Evolutionary conservation across 2,888 invertebrate genomes (phyloP).

Genomic region (Drosophila parthenogenetica): DNA sequence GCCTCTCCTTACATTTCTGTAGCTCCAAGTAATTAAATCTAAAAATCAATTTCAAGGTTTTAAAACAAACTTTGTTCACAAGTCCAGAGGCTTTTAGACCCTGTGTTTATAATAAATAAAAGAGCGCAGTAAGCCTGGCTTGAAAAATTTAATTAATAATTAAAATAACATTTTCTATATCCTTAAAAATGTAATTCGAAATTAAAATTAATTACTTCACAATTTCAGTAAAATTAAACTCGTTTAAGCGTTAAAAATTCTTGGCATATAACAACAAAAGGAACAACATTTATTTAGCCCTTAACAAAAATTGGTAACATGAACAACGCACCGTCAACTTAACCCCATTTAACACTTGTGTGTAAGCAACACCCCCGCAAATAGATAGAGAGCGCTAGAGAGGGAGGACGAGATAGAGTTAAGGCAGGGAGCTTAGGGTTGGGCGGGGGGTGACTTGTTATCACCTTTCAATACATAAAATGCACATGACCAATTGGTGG

Average conservation of each 20-base stretch:
- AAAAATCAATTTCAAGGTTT: conserved; percentile 24
- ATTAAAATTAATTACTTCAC: no score
- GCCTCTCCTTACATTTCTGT: conserved; percentile 13
- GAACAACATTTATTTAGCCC: conserved; percentile 11
- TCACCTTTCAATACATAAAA: conserved; percentile 77
- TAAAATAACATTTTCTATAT: no score
- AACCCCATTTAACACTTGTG: conserved; percentile 76
- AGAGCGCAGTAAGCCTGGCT: no score
- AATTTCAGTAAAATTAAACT: no score
- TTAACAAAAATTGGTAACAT: conserved; percentile 51
- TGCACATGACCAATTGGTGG: conserved; percentile 68
- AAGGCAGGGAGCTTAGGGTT: background rate
- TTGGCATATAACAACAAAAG: conserved; percentile 29
- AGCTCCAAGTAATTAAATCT: conserved; percentile 15
- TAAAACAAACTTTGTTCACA: background rate
- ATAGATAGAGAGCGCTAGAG: background rate
- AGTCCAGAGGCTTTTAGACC: background rate
- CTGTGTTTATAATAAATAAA: no score
- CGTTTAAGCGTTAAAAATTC: conserved; percentile 25
- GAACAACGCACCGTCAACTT: conserved; percentile 58
- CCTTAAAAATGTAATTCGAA: no score
- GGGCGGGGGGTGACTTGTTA: conserved; percentile 60
- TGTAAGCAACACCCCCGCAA: conserved; percentile 44
- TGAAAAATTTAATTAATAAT: no score
- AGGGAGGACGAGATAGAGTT: background rate